Base-by-base conservation (phyloP, 2,888 invertebrate genomes). In the Plebejus melissa region DNA sequence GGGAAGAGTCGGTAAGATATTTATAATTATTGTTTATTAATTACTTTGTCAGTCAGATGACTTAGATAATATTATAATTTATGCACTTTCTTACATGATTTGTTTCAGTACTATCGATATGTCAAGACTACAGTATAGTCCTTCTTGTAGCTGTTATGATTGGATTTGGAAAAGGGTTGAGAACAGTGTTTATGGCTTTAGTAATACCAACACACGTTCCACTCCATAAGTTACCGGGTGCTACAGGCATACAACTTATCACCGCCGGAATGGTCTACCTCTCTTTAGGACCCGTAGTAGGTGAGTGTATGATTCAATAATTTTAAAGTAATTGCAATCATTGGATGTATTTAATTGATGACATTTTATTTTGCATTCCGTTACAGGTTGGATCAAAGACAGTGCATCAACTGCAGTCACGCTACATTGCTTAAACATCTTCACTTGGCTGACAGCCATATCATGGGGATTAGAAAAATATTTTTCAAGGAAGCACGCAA, bases 131-230 rank as follows among this genome's bases (percentile, higher is more conserved):
- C 82, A 82, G 84, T 13, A 87, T 95, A 1, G 91, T 95, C 0
- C 83, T 96, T 38, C 79, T 93, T 22, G 94, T 96, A 16, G 95
- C 96, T 50, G 93, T 95, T 0, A 94, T 96, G 79, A 95, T 96
- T 78, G 96, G 96, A 0, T 94, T 95, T 77, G 96, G 96, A 32
- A 96, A 96, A 87, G 96, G 95, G 0, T 85, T 96, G 0, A 90
- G 96, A 76, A 96, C 96, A 4, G 95, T 96, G 6, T 96, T 96
- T 82, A 96, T 96, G 95, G 95, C 96, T 0, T 86, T 96, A 4
- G 96, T 96, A 13, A 96, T 96, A 81, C 96, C 96, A 2, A 94
- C 95, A 0, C 95, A 96, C 82, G 96, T 96, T 69, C 95, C 96
- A 0, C 83, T 96, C 16, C 95, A 95, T 78, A 94, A 96, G 77